A percentile compares a stretch with the other conserved stretches of the same genome.
phyloP scores from a whole-genome alignment of 2,797 vertebrate genomes.

The Melanotaenia parkinsoni region DNA sequence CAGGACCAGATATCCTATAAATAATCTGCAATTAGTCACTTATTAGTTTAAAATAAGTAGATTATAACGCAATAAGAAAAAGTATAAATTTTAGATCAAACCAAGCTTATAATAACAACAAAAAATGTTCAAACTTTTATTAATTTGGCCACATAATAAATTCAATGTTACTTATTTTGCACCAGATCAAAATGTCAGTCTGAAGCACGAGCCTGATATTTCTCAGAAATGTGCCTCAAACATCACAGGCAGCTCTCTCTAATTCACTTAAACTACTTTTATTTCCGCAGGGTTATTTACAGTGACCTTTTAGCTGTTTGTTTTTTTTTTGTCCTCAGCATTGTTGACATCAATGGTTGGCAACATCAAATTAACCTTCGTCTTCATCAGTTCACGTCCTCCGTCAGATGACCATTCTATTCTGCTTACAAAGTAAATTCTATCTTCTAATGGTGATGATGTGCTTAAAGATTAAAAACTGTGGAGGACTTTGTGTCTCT shows the following conservation, averaged over 20 bases:
- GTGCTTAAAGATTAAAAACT: neutral
- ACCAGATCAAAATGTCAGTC: neutral
- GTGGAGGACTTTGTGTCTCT: neutral
- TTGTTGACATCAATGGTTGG: neutral
- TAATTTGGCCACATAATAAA: neutral
- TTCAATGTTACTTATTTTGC: neutral
- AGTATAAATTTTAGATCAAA: too few species aligned
- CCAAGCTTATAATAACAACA: too few species aligned
- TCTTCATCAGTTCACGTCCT: neutral
- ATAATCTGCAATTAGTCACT: neutral
- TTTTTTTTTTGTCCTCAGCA: neutral
- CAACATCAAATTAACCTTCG: slow-evolving; percentile 7
- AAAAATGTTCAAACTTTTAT: neutral
- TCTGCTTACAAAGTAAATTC: neutral
- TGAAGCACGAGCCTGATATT: neutral
- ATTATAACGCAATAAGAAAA: neutral
- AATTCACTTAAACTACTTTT: neutral
- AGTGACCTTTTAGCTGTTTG: neutral
- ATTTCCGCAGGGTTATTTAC: neutral
- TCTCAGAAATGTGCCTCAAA: neutral
- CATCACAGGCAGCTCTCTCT: neutral
- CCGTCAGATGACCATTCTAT: neutral
- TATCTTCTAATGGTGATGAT: neutral
- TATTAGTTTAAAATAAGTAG: neutral
- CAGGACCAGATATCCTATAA: neutral